phyloP scores from a whole-genome alignment of 1,140 invertebrate genomes.

The Cydia pomonella region DNA sequence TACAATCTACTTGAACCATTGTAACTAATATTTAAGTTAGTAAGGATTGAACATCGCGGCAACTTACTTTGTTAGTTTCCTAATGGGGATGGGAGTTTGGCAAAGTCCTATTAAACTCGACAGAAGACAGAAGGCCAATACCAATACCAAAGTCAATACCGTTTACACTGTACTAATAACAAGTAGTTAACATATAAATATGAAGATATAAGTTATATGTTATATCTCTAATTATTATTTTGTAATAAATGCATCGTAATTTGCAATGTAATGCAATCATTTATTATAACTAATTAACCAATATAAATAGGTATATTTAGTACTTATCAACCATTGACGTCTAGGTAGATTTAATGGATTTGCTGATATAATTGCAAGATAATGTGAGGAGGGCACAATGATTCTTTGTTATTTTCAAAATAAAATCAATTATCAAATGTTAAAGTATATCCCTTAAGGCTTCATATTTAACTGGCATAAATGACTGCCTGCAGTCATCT shows the following conservation, averaged over 20 bases:
- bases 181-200: not conserved
- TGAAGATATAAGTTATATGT: not conserved
- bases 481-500: slow-evolving; percentile 6
- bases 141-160: not conserved
- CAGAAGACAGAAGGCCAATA: slow-evolving; percentile 26
- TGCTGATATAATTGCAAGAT: too few species aligned
- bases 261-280: too few species aligned
- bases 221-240: not conserved
- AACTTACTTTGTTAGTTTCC: slow-evolving; percentile 28
- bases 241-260: too few species aligned
- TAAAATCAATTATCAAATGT: not conserved
- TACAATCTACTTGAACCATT: slow-evolving; percentile 38
- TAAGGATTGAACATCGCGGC: slow-evolving; percentile 40
- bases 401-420: too few species aligned
- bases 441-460: not conserved
- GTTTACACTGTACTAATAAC: not conserved
- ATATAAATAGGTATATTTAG: too few species aligned
- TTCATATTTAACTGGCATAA: not conserved
- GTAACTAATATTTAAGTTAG: slow-evolving; percentile 46
- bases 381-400: too few species aligned
- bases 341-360: too few species aligned
- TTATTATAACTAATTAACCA: too few species aligned
- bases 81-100: slow-evolving; percentile 30
- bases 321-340: too few species aligned
- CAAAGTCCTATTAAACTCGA: slow-evolving; percentile 24